Percentiles rank a stretch among this genome's conserved stretches.
Evolutionary conservation across 2,888 invertebrate species (phyloP).

Genomic region (Sphaerophoria taeniata): DNA sequence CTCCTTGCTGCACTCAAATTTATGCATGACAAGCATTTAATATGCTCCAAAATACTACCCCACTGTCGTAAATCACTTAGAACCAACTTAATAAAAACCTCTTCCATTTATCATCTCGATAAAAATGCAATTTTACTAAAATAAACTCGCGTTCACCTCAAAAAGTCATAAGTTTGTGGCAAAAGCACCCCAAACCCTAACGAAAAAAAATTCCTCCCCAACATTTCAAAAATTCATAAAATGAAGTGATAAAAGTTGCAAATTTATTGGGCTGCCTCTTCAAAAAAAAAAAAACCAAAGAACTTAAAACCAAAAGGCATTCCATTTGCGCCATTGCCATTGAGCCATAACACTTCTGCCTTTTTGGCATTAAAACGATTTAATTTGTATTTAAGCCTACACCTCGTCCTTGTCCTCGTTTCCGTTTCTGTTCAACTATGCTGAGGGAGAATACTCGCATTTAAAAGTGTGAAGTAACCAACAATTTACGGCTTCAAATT

Average conservation of each 20-base stretch:
- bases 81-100: conserved; percentile 51
- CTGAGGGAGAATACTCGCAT: not conserved
- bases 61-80: conserved; percentile 54
- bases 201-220: not conserved
- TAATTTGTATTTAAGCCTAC: conserved; percentile 57
- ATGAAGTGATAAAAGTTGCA: conserved; percentile 68
- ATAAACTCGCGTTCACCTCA: conserved; percentile 32
- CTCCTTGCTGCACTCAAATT: conserved; percentile 28
- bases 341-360: conserved; percentile 6
- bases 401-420: not conserved
- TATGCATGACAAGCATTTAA: conserved; percentile 17
- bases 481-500: conserved; percentile 66
- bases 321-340: conserved; percentile 27
- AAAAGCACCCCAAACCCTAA: not conserved
- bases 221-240: conserved; percentile 54
- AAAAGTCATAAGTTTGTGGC: conserved; percentile 56
- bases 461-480: conserved; percentile 54
- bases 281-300: conserved; percentile 24
- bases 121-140: conserved; percentile 60
- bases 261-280: conserved; percentile 66
- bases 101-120: conserved; percentile 51
- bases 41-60: conserved; percentile 41
- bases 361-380: conserved; percentile 68
- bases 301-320: conserved; percentile 49
- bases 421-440: not conserved